These are phyloP conservation scores for Planococcus citri DNA, from an alignment of 1,140 invertebrate species.

Conservation along the genomic window DNA sequence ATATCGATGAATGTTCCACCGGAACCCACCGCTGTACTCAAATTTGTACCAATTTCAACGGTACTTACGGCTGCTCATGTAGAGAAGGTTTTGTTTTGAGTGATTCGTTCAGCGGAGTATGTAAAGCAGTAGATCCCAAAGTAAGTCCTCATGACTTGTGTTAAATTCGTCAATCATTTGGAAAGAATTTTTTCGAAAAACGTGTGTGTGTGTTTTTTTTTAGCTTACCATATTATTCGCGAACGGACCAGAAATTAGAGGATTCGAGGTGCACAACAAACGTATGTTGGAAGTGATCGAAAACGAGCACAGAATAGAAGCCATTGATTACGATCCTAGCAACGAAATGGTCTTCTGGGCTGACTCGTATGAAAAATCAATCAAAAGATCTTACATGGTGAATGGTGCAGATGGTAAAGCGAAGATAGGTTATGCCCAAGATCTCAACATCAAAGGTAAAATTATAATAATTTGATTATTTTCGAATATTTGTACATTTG, in stretches of 20 bases:
- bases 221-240: constrained; percentile 34
- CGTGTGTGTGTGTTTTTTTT: background rate
- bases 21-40: constrained; percentile 82
- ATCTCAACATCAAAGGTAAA: constrained; percentile 62
- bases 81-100: constrained; percentile 63
- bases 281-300: constrained; percentile 62
- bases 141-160: constrained; percentile 34
- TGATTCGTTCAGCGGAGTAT: constrained; percentile 65
- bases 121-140: constrained; percentile 52
- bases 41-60: constrained; percentile 82
- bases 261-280: constrained; percentile 49
- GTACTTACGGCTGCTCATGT: constrained; percentile 79
- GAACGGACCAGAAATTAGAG: constrained; percentile 76
- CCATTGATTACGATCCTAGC: constrained; percentile 72
- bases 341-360: constrained; percentile 84
- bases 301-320: constrained; percentile 72
- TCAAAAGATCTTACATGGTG: constrained; percentile 82
- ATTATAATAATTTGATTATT: background rate
- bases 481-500: constrained; percentile 14
- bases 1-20: constrained; percentile 80
- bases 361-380: constrained; percentile 74
- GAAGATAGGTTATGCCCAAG: constrained; percentile 74
- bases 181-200: too few species aligned
- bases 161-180: too few species aligned
- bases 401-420: constrained; percentile 58